Base-by-base conservation (phyloP, 2,888 invertebrate genomes). In the Noctua janthe region DNA sequence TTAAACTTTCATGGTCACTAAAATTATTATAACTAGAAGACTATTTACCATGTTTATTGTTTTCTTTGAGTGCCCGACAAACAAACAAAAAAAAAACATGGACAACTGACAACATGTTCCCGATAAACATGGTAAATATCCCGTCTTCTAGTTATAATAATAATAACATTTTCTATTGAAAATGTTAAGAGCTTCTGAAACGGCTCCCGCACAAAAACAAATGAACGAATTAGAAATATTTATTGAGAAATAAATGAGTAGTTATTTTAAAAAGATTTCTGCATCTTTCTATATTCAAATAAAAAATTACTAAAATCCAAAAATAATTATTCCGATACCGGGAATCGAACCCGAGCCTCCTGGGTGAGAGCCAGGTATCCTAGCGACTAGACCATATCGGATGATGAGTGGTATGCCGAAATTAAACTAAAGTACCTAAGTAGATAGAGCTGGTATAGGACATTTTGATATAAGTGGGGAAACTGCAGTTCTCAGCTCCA, bases 341-440 rank as follows among this genome's bases (percentile, higher is more conserved):
- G 97, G 97, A 97, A 97, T 97, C 97, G 97, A 97, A 97, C 97
- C 97, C 97, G 97, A 96, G 97, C 97, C 97, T 97, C 97, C 97
- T 97, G 97, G 97, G 97, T 97, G 97, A 97, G 97, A 97, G 97
- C 97, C 97, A 97, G 97, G 97, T 97, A 97, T 97, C 97, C 97
- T 97, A 97, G 97, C 97, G 97, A 97, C 97, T 97, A 97, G 97
- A 97, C 97, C 97, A 97, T 97, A 97, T 92, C 93, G 92, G 92
- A 92, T 87, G 66, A 47, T 81, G 17, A 0, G 0, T 0, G 0
- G 0, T 0, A 0, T 0, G 4, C 1, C 0, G 20, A 88, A 88
- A 77, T n/a, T 47, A 2, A n/a, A 15, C n/a, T n/a, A 15, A 17
- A 6, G 3, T 47, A 47, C 10, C 35, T 13, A 66, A 39, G 10